Percentiles rank a stretch among this genome's conserved stretches.
These are phyloP conservation scores for Trypoxylus dichotomus DNA, from an alignment of 1,140 invertebrate genomes.

Conservation along the genomic window DNA sequence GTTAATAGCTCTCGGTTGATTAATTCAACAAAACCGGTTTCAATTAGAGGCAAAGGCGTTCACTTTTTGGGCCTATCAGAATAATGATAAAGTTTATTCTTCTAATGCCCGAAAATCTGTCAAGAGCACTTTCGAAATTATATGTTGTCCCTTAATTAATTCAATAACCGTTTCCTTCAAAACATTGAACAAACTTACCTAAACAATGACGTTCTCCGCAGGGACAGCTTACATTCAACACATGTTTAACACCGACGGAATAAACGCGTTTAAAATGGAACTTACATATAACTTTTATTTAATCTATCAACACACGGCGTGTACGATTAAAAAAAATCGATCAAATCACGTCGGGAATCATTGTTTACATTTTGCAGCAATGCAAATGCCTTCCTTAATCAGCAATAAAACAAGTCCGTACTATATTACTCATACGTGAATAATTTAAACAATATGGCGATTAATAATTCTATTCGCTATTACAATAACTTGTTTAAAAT, in stretches of 20 bases:
- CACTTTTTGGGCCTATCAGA: too few species aligned
- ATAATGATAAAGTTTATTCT: too few species aligned
- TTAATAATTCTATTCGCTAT: too few species aligned
- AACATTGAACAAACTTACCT: background rate
- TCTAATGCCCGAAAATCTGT: too few species aligned
- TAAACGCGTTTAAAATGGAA: background rate
- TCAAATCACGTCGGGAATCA: background rate
- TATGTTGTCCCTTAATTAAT: background rate
- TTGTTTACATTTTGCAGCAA: background rate
- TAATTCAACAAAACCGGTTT: too few species aligned
- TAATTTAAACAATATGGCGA: background rate
- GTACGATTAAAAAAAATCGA: background rate
- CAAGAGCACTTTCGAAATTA: too few species aligned
- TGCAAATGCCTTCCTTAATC: background rate
- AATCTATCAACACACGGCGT: background rate
- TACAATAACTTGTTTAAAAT: background rate
- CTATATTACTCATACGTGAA: background rate
- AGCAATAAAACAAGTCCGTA: background rate
- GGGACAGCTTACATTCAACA: background rate
- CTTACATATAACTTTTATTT: background rate
- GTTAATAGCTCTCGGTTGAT: too few species aligned
- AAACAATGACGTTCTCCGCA: background rate
- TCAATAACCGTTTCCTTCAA: background rate
- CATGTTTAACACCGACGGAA: background rate
- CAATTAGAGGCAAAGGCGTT: too few species aligned